Evolutionary conservation across 2,888 invertebrate species (phyloP).

Genomic region (Drosophila diplacantha): DNA sequence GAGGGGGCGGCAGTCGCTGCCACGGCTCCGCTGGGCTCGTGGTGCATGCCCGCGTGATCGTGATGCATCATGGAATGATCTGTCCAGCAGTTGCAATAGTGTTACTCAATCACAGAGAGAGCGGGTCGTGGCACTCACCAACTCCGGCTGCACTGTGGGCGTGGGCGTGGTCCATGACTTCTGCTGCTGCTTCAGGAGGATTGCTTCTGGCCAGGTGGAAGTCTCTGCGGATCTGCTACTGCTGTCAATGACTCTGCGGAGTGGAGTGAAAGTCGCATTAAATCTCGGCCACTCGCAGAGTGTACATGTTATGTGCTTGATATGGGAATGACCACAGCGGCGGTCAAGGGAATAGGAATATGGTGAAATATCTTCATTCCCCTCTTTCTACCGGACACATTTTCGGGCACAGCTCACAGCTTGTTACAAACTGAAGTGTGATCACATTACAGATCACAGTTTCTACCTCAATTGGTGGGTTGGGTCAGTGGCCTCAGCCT

Average conservation of each 20-base stretch:
- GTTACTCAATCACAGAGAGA: too few relatives aligned
- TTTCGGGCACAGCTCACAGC: background rate
- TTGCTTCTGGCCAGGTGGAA: background rate
- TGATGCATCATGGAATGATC: conserved; percentile 65
- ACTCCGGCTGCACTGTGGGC: conserved; percentile 70
- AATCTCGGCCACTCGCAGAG: conserved; percentile 7
- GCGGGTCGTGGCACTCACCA: conserved; percentile 64
- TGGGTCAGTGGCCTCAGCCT: conserved; percentile 18
- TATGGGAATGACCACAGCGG: conserved; percentile 2
- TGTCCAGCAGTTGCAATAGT: background rate
- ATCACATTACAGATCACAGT: conserved; percentile 1
- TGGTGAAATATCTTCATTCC: background rate
- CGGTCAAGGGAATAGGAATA: conserved; percentile 10
- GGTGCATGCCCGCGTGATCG: conserved; percentile 51
- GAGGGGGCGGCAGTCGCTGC: conserved; percentile 43
- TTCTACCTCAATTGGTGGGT: background rate
- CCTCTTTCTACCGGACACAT: background rate
- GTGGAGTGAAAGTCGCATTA: conserved; percentile 35
- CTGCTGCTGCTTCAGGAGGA: background rate
- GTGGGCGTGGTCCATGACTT: conserved; percentile 75
- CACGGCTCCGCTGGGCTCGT: conserved; percentile 45
- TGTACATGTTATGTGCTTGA: conserved; percentile 1
- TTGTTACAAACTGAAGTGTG: background rate
- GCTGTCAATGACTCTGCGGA: conserved; percentile 31
- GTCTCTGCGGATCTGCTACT: conserved; percentile 1